phyloP scores from a whole-genome alignment of 2,113 vertebrate species.

The Semnopithecus entellus region DNA sequence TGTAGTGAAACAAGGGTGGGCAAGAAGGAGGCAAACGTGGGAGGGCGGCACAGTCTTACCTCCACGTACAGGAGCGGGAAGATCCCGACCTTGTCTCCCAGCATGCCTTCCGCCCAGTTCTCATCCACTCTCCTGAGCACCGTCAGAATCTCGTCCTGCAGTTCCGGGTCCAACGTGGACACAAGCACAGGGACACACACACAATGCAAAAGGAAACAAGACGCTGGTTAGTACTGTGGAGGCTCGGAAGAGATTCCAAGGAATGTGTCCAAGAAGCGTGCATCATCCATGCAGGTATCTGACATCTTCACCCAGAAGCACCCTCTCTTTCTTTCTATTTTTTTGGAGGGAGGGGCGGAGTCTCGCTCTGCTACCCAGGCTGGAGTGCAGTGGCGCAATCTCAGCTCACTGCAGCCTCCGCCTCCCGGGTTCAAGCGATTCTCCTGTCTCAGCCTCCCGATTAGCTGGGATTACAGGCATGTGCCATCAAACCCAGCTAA shows the following conservation, averaged over 20 bases:
- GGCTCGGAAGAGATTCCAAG: neutral
- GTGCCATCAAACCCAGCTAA: too few relatives aligned
- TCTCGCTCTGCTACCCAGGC: too few relatives aligned
- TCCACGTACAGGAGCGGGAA: slow-evolving; percentile 98
- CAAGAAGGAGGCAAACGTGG: neutral
- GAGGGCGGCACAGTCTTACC: slow-evolving; percentile 83
- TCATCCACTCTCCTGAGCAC: slow-evolving; percentile 99
- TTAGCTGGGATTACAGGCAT: too few relatives aligned
- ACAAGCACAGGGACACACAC: neutral
- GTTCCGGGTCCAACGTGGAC: slow-evolving; percentile 15
- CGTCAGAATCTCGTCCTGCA: slow-evolving; percentile 97
- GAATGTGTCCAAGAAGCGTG: neutral
- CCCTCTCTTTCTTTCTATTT: neutral
- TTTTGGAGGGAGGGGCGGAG: too few relatives aligned
- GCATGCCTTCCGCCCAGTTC: slow-evolving; percentile 99
- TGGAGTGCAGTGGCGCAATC: too few relatives aligned
- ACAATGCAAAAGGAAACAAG: neutral
- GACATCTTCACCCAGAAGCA: neutral
- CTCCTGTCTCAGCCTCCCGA: too few relatives aligned
- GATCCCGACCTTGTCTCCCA: slow-evolving; percentile 98
- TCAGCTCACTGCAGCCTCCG: too few relatives aligned
- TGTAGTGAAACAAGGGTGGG: accelerated
- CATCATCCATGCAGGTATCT: neutral
- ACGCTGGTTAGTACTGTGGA: neutral
- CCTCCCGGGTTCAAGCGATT: too few relatives aligned